phyloP scores from a whole-genome alignment of 2,888 invertebrate species.

The Clivina fossor region DNA sequence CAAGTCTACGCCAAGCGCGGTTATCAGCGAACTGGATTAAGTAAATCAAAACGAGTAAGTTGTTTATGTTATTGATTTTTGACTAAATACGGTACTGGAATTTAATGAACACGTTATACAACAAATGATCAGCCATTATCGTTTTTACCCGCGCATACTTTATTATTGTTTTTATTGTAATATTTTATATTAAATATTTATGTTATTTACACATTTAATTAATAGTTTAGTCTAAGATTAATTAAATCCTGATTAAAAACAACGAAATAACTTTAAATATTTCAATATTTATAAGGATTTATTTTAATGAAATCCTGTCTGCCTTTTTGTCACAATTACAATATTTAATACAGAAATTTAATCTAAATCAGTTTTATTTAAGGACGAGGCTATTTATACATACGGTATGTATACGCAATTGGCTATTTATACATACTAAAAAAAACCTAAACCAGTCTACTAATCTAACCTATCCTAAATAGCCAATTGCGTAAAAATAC shows the following conservation, averaged over 20 bases:
- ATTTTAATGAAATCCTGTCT: background rate
- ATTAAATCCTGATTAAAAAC: too few relatives aligned
- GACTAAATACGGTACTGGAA: constrained; percentile 22
- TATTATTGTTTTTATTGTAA: background rate
- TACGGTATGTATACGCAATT: too few relatives aligned
- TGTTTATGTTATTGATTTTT: constrained; percentile 17
- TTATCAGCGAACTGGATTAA: background rate
- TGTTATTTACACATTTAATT: background rate
- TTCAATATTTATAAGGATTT: background rate
- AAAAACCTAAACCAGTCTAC: too few relatives aligned
- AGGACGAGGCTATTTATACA: too few relatives aligned
- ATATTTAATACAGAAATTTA: too few relatives aligned
- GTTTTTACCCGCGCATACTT: background rate
- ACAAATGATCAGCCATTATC: constrained; percentile 2
- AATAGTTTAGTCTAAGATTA: background rate
- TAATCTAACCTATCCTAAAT: too few relatives aligned
- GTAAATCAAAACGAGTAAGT: constrained; percentile 8
- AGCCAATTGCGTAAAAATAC: too few relatives aligned
- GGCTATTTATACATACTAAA: too few relatives aligned
- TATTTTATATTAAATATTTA: background rate
- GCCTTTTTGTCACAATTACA: too few relatives aligned
- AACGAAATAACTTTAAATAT: too few relatives aligned
- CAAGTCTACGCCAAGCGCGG: background rate
- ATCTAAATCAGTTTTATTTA: too few relatives aligned
- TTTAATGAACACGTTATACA: constrained; percentile 18